Percentiles rank a stretch among this genome's conserved stretches.
Conservation (phyloP, 2,888 invertebrate species). For the Morinoia aosen region DNA sequence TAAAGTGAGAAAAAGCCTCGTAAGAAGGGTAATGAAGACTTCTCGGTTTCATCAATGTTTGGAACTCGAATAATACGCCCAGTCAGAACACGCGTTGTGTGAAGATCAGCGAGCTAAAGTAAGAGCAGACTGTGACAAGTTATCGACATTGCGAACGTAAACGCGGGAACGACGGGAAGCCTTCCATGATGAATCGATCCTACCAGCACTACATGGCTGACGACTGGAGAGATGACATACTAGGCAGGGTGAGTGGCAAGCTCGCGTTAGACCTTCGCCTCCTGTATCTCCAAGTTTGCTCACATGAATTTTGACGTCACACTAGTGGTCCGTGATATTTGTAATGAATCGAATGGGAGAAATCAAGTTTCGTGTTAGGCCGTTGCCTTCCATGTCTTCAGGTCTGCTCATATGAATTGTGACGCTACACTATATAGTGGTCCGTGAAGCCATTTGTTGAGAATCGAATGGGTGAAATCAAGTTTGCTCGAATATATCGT, state of each 20-base stretch:
- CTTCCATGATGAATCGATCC: neutral
- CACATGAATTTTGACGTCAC: no score
- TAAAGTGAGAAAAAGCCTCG: neutral
- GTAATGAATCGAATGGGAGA: no score
- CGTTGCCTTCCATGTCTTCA: no score
- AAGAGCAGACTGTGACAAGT: neutral
- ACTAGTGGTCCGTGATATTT: no score
- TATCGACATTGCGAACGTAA: neutral
- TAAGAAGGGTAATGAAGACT: neutral
- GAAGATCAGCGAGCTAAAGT: neutral
- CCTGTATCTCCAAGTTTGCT: no score
- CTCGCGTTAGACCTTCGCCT: no score
- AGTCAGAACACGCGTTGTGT: neutral
- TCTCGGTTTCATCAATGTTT: neutral
- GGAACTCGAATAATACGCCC: neutral
- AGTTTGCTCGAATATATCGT: no score
- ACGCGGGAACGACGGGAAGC: neutral
- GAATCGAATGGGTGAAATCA: no score
- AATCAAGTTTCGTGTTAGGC: no score
- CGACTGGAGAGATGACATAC: neutral
- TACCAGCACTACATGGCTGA: neutral
- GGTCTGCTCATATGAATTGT: no score
- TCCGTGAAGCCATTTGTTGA: no score
- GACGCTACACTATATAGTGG: no score
- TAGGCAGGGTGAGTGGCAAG: neutral